A percentile compares a stretch with the other conserved stretches of the same genome.
Conservation (phyloP, 2,113 vertebrate genomes). For the Scartelaos histophorus region DNA sequence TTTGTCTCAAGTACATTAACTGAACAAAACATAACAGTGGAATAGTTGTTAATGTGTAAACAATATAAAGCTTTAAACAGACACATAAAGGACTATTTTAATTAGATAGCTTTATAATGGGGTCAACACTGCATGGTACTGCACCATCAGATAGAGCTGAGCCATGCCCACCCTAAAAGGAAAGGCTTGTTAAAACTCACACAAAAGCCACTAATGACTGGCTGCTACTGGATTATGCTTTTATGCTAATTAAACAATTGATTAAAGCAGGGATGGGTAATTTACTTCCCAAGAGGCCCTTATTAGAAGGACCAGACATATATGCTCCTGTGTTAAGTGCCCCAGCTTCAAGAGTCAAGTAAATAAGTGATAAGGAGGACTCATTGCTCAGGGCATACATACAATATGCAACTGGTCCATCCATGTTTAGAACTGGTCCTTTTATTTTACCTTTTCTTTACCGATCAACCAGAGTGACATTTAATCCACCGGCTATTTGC, state of each 20-base stretch:
- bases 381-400: neutral
- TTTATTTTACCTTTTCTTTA: too few species aligned
- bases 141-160: neutral
- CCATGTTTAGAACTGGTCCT: too few species aligned
- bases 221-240: slow-evolving; percentile 5
- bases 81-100: neutral
- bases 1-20: neutral
- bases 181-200: slow-evolving; percentile 9
- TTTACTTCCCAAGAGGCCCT: neutral
- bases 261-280: slow-evolving; percentile 3
- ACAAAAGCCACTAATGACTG: slow-evolving; percentile 3
- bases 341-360: neutral
- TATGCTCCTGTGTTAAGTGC: neutral
- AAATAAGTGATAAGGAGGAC: neutral
- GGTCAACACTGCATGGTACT: neutral
- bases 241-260: slow-evolving; percentile 12
- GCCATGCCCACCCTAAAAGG: neutral
- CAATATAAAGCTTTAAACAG: neutral
- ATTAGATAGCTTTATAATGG: neutral
- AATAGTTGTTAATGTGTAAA: neutral
- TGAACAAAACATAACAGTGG: too few species aligned
- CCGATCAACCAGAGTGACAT: too few species aligned
- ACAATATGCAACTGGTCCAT: neutral
- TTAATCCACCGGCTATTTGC: too few species aligned
- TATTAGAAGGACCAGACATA: neutral